A percentile compares a stretch with the other conserved stretches of the same genome.
phyloP scores from a whole-genome alignment of 2,797 vertebrate genomes.

The Lagodon rhomboides region DNA sequence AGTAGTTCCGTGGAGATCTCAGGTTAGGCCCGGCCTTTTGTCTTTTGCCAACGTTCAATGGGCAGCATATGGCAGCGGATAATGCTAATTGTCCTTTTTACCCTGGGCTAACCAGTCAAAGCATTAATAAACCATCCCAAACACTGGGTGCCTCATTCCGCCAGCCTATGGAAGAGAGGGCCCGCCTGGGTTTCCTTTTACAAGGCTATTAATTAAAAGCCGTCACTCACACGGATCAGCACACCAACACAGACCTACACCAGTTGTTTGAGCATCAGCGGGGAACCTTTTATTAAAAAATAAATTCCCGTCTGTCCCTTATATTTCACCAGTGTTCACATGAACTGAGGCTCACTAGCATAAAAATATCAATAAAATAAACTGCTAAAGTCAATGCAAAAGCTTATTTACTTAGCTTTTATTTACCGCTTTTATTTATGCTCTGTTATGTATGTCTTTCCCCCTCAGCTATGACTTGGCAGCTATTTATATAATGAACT shows the following conservation, averaged over 20 bases:
- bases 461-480: neutral
- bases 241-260: slow-evolving; percentile 56
- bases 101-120: slow-evolving; percentile 84
- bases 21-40: slow-evolving; percentile 84
- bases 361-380: slow-evolving; percentile 23
- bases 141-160: slow-evolving; percentile 81
- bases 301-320: slow-evolving; percentile 4
- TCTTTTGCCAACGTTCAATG: slow-evolving; percentile 83
- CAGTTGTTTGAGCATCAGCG: slow-evolving; percentile 47
- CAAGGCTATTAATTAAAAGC: slow-evolving; percentile 84
- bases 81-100: slow-evolving; percentile 90
- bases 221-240: slow-evolving; percentile 79
- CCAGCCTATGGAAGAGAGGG: slow-evolving; percentile 67
- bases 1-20: slow-evolving; percentile 84
- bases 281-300: slow-evolving; percentile 34
- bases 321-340: neutral
- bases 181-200: slow-evolving; percentile 82
- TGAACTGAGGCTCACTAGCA: neutral
- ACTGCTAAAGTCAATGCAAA: neutral
- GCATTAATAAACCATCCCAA: slow-evolving; percentile 88
- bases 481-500: too few relatives aligned
- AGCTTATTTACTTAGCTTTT: neutral
- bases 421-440: neutral
- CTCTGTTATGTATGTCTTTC: neutral
- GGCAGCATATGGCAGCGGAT: slow-evolving; percentile 89